These are phyloP conservation scores for Silvanus unidentatus DNA, from an alignment of 2,888 invertebrate genomes.

Conservation along the genomic window DNA sequence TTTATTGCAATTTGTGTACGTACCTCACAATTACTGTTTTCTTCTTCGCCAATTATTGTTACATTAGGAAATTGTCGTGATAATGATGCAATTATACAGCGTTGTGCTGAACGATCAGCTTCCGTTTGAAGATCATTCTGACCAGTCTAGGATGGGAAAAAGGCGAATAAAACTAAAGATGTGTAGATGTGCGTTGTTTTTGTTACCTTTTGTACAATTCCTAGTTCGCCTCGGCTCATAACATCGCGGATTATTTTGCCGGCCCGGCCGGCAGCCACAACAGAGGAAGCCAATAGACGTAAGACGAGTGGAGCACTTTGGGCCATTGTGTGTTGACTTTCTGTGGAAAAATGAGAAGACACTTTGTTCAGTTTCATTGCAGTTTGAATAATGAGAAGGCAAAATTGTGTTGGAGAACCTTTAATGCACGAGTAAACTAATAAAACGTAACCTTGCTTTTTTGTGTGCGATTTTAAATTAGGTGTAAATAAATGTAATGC, in stretches of 20 bases:
- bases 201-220: constrained; percentile 91
- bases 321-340: no score
- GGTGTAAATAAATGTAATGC: no score
- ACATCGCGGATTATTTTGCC: constrained; percentile 89
- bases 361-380: no score
- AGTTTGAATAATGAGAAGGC: no score
- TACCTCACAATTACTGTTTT: constrained; percentile 57
- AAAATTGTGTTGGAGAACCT: no score
- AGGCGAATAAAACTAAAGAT: constrained; percentile 46
- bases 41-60: constrained; percentile 90
- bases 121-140: constrained; percentile 95
- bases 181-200: no score
- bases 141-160: no score
- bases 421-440: no score
- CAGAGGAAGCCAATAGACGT: constrained; percentile 70
- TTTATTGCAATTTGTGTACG: no score
- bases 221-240: constrained; percentile 81
- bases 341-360: no score
- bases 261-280: constrained; percentile 73
- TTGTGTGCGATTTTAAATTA: no score
- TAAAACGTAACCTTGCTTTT: no score
- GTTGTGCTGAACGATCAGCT: constrained; percentile 93
- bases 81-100: constrained; percentile 86
- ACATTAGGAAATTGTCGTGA: constrained; percentile 75
- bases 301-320: constrained; percentile 61